Conservation (phyloP, 2,888 invertebrate species). For the Luperina nickerlii region DNA sequence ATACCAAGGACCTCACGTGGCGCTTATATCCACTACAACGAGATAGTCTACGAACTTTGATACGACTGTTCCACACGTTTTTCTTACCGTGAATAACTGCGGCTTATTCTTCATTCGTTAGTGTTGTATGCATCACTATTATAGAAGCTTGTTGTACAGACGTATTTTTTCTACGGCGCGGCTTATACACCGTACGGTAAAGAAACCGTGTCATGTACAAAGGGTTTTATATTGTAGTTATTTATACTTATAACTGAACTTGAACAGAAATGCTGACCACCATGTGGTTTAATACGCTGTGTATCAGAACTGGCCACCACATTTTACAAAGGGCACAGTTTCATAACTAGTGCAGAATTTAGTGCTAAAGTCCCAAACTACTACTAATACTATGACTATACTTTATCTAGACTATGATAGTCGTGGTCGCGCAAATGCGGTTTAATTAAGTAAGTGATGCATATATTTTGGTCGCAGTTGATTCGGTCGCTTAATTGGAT, state of each 20-base stretch:
- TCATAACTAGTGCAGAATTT: neutral
- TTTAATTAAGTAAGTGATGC: slow-evolving; percentile 39
- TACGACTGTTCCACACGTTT: neutral
- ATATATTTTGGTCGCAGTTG: slow-evolving; percentile 23
- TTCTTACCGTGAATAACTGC: neutral
- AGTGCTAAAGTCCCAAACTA: neutral
- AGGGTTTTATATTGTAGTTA: too few relatives aligned
- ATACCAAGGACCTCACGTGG: neutral
- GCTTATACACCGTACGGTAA: too few relatives aligned
- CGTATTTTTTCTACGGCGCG: too few relatives aligned
- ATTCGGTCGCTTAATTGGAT: slow-evolving; percentile 41
- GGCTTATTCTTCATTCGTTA: neutral
- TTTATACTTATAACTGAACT: neutral
- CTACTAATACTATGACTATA: neutral
- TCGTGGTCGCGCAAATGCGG: slow-evolving; percentile 20
- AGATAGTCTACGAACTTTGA: neutral
- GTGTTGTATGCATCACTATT: too few relatives aligned
- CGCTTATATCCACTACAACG: too few relatives aligned
- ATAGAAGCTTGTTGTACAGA: too few relatives aligned
- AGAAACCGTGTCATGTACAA: too few relatives aligned
- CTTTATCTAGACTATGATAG: neutral
- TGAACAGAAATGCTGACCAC: neutral
- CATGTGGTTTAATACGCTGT: neutral
- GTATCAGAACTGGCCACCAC: neutral
- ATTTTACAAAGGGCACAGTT: neutral